Evolutionary conservation across 2,888 invertebrate genomes (phyloP).

Genomic region (Baronia brevicornis): DNA sequence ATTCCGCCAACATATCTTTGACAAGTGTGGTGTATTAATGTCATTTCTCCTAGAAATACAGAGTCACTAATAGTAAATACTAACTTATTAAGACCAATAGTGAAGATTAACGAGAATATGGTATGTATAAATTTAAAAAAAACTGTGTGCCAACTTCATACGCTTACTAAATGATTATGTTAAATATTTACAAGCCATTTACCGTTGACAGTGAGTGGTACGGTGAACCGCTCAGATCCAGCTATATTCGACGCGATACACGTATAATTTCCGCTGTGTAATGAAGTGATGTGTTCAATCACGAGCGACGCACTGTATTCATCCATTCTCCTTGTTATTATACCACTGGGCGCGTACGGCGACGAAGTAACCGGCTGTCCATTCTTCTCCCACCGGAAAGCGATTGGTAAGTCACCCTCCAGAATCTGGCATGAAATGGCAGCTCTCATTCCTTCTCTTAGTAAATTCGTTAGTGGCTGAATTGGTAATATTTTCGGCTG

Average conservation of each 20-base stretch:
- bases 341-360: conserved; percentile 69
- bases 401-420: conserved; percentile 94
- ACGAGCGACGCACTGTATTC: conserved; percentile 91
- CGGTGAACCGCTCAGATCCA: conserved; percentile 84
- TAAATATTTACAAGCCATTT: conserved; percentile 26
- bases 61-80: too few relatives aligned
- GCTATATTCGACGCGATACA: conserved; percentile 93
- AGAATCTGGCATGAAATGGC: conserved; percentile 93
- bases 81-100: too few relatives aligned
- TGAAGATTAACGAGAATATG: too few relatives aligned
- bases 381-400: conserved; percentile 94
- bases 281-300: conserved; percentile 89
- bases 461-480: conserved; percentile 85
- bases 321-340: conserved; percentile 78
- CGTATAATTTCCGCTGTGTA: conserved; percentile 93
- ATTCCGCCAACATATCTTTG: too few relatives aligned
- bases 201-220: conserved; percentile 89
- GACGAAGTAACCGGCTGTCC: conserved; percentile 83
- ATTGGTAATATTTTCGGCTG: conserved; percentile 91
- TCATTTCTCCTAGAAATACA: too few relatives aligned
- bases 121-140: too few relatives aligned
- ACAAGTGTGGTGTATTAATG: too few relatives aligned
- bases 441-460: conserved; percentile 89
- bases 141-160: too few relatives aligned
- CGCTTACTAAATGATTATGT: conserved; percentile 1